Percentiles rank a stretch among this genome's conserved stretches.
Evolutionary conservation across 1,140 invertebrate genomes (phyloP).

Genomic region (Reticulitermes speratus): DNA sequence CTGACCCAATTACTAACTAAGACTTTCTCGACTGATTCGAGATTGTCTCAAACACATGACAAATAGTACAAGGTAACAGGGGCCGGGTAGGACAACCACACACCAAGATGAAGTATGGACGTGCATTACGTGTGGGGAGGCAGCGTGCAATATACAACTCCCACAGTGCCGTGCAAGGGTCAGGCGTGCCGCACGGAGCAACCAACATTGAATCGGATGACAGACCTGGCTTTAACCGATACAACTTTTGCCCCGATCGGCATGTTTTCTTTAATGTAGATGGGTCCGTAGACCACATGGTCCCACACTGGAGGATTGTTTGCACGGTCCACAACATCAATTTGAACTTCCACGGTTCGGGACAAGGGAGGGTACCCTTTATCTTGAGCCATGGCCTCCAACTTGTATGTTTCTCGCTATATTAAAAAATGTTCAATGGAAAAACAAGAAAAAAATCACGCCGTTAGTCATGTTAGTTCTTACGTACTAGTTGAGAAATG

Average conservation of each 20-base stretch:
- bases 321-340: conserved; percentile 95
- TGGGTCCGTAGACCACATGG: conserved; percentile 91
- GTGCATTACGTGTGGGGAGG: conserved; percentile 35
- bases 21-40: conserved; percentile 4
- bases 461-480: conserved; percentile 52
- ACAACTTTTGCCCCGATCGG: conserved; percentile 94
- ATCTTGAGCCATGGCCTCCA: conserved; percentile 95
- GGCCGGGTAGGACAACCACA: conserved; percentile 28
- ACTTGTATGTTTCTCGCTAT: conserved; percentile 94
- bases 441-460: conserved; percentile 54
- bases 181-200: conserved; percentile 36
- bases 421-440: conserved; percentile 58
- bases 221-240: conserved; percentile 96
- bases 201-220: conserved; percentile 49
- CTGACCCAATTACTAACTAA: background rate
- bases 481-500: conserved; percentile 33
- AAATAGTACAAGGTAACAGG: conserved; percentile 10
- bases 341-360: conserved; percentile 92
- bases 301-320: conserved; percentile 98
- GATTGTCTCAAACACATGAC: background rate
- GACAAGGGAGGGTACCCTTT: conserved; percentile 91
- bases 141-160: conserved; percentile 38
- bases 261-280: conserved; percentile 96
- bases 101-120: conserved; percentile 32
- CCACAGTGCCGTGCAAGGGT: conserved; percentile 39